Conservation (phyloP, 2,797 vertebrate species). For the Takifugu ocellatus region DNA sequence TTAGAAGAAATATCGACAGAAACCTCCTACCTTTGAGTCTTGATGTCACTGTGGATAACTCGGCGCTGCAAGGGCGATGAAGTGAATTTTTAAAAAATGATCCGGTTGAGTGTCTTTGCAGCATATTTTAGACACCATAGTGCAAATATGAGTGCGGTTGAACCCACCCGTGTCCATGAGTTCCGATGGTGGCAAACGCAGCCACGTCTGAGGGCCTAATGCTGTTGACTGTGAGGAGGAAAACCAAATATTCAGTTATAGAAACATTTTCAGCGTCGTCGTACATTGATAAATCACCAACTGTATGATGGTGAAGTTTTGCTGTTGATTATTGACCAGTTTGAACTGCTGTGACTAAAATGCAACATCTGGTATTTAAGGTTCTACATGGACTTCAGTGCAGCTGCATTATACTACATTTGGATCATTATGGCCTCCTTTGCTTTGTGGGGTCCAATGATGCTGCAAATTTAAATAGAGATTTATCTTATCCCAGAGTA, state of each 20-base stretch:
- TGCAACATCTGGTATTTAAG: too few species aligned
- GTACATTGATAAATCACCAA: not conserved
- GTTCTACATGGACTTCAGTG: too few species aligned
- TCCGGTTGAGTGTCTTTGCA: not conserved
- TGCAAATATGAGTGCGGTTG: not conserved
- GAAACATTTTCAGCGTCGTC: not conserved
- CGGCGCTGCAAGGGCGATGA: constrained; percentile 38
- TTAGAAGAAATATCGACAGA: too few species aligned
- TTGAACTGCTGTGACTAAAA: too few species aligned
- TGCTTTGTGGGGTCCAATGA: too few species aligned
- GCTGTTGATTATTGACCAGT: too few species aligned
- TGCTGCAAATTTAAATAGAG: too few species aligned
- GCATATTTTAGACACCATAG: not conserved
- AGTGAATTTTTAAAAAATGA: not conserved
- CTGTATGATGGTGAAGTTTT: too few species aligned
- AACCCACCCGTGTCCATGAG: constrained; percentile 47
- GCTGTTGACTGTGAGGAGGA: constrained; percentile 43
- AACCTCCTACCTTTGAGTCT: constrained; percentile 55
- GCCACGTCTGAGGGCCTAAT: constrained; percentile 61
- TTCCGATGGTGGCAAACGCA: constrained; percentile 49
- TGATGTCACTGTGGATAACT: constrained; percentile 47
- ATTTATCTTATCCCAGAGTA: too few species aligned
- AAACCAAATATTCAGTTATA: not conserved
- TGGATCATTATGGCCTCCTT: too few species aligned
- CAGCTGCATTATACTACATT: too few species aligned